Percentiles rank a stretch among this genome's conserved stretches.
Conservation (phyloP, 1,140 invertebrate genomes). For the Physella acuta region DNA sequence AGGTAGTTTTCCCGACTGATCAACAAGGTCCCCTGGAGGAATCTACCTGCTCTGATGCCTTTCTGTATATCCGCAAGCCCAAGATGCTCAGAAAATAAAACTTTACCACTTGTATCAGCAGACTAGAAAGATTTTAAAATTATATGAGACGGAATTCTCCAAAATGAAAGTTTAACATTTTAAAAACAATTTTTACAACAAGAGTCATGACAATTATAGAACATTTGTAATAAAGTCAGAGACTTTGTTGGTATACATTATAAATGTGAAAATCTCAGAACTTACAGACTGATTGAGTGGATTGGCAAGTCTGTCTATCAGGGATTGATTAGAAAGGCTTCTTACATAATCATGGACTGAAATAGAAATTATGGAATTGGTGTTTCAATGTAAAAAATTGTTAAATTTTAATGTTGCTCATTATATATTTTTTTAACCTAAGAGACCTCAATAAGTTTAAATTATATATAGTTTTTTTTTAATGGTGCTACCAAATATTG, state of each 20-base stretch:
- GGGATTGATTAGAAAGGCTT: conserved; percentile 67
- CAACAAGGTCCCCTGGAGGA: conserved; percentile 76
- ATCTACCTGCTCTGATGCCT: conserved; percentile 77
- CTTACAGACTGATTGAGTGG: conserved; percentile 40
- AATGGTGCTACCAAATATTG: too few species aligned
- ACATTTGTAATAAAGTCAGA: too few species aligned
- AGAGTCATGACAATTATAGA: too few species aligned
- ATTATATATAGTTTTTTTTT: too few species aligned
- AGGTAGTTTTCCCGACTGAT: conserved; percentile 84
- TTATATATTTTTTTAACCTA: too few species aligned
- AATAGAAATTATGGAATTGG: too few species aligned
- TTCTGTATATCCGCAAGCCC: conserved; percentile 73
- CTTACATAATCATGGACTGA: conserved; percentile 74
- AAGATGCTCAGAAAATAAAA: conserved; percentile 80
- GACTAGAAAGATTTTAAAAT: conserved; percentile 10
- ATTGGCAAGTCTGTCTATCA: conserved; percentile 77
- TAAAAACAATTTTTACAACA: too few species aligned
- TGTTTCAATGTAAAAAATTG: background rate
- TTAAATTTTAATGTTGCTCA: too few species aligned
- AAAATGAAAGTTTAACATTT: background rate
- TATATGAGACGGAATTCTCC: background rate
- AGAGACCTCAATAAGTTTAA: too few species aligned
- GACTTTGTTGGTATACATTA: too few species aligned
- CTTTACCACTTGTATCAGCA: conserved; percentile 46
- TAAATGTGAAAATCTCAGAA: too few species aligned